Evolutionary conservation across 2,888 invertebrate genomes (phyloP), one percentile per base, ranked within the genome.

Genomic region (Tachina fera): DNA sequence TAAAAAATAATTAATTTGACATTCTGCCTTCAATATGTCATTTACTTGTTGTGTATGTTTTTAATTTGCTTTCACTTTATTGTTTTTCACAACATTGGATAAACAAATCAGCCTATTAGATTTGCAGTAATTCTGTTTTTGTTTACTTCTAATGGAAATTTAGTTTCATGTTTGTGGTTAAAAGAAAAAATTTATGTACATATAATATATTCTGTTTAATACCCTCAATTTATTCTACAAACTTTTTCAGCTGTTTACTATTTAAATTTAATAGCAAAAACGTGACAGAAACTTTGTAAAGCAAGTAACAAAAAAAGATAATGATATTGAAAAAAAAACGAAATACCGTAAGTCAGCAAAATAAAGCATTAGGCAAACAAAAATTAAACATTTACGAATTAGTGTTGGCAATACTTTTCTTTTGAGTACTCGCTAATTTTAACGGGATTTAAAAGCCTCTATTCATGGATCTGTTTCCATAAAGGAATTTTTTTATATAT

Each of bases 341-440:
- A 77, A 68, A 65, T 61, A 70, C 75, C 65, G 79, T 63, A 84
- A 79, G 71, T 79, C 74, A 70, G 78, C 68, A 75, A 78, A 78
- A 83, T 63, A n/a, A 49, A 67, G 39, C 67, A 61, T 51, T 63
- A 13, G 43, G 60, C 19, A 60, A 61, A 51, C 49, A 16, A 74
- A 70, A 53, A 19, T 6, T 74, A 58, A 79, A 67, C 16, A 71
- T 43, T 16, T n/a, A 53, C 51, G 31, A 6, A 31, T 31, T 31
- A 31, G 6, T 31, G 31, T 6, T 31, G 31, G 31, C 31, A 31
- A 31, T 6, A 31, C 31, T 31, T 31, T 31, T 31, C 31, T 31
- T 6, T 31, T 6, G 31, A 31, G 31, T 31, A 31, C 31, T 31
- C 31, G 31, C 5, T 31, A 6, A 31, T 6, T 31, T 31, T 31